Evolutionary conservation across 2,888 invertebrate genomes (phyloP).

Genomic region (Parthenolecanium corni): DNA sequence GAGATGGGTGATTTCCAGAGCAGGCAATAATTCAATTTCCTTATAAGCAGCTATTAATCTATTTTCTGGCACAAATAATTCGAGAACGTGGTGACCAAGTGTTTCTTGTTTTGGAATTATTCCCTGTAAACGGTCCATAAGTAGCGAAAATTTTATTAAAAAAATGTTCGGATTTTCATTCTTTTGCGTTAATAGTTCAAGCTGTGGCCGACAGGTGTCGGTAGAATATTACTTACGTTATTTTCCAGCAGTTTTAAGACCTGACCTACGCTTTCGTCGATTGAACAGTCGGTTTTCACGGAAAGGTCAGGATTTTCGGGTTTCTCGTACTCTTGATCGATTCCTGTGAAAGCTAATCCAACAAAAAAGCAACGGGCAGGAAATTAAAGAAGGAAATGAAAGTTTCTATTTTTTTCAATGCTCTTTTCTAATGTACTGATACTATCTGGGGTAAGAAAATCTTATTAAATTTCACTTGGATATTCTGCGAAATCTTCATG

Average conservation of each 20-base stretch:
- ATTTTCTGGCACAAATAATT: not conserved
- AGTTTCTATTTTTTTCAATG: too few relatives aligned
- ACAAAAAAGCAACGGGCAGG: too few relatives aligned
- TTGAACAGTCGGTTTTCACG: conserved; percentile 62
- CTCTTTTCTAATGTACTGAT: too few relatives aligned
- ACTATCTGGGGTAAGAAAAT: too few relatives aligned
- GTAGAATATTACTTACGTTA: conserved; percentile 40
- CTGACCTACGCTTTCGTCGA: conserved; percentile 57
- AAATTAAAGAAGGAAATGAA: too few relatives aligned
- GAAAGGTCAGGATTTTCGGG: conserved; percentile 77
- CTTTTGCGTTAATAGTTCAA: too few relatives aligned
- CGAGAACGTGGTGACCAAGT: not conserved
- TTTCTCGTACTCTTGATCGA: conserved; percentile 84
- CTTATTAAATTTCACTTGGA: too few relatives aligned
- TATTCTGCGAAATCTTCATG: too few relatives aligned
- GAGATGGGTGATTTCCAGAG: conserved; percentile 62
- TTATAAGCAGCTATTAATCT: conserved; percentile 43
- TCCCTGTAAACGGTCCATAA: not conserved
- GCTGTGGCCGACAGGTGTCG: too few relatives aligned
- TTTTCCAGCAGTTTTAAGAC: conserved; percentile 73
- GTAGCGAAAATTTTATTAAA: too few relatives aligned
- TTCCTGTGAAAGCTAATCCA: conserved; percentile 56
- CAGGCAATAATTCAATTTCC: conserved; percentile 55
- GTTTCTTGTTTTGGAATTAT: not conserved
- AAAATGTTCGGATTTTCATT: too few relatives aligned